These are phyloP conservation scores for Onychostruthus taczanowskii DNA, from an alignment of 2,113 vertebrate genomes.

Conservation along the genomic window DNA sequence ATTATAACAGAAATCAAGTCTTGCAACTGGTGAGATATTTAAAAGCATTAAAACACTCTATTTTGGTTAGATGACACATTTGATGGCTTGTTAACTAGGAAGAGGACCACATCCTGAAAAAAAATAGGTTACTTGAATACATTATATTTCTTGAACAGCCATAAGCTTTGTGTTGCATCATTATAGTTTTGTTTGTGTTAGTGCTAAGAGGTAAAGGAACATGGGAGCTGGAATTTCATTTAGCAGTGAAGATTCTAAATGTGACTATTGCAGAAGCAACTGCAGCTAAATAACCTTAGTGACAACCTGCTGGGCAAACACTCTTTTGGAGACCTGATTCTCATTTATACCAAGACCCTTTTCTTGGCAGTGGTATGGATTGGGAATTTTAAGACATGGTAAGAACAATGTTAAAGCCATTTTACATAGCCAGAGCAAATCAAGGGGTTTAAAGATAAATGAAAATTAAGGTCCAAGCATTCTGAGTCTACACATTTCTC, in stretches of 20 bases:
- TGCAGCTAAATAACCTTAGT: not conserved
- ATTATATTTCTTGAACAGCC: not conserved
- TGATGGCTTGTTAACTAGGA: not conserved
- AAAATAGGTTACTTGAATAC: not conserved
- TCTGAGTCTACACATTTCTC: not conserved
- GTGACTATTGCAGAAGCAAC: not conserved
- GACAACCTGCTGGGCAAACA: not conserved
- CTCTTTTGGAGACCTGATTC: not conserved
- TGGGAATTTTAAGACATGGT: not conserved
- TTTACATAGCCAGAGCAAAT: not conserved
- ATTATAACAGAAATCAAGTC: not conserved
- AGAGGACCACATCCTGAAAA: not conserved
- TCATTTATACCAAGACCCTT: not conserved
- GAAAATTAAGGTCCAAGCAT: not conserved
- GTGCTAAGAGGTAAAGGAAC: not conserved
- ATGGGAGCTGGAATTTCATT: not conserved
- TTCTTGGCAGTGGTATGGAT: not conserved
- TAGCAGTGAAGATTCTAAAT: not conserved
- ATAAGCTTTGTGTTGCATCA: not conserved
- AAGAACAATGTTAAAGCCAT: not conserved
- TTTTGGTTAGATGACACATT: not conserved
- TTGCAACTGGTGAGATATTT: not conserved
- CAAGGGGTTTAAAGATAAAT: not conserved
- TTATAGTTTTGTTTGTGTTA: not conserved
- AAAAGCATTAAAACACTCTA: not conserved